phyloP scores from a whole-genome alignment of 2,113 vertebrate genomes.

The Elephantulus edwardii region DNA sequence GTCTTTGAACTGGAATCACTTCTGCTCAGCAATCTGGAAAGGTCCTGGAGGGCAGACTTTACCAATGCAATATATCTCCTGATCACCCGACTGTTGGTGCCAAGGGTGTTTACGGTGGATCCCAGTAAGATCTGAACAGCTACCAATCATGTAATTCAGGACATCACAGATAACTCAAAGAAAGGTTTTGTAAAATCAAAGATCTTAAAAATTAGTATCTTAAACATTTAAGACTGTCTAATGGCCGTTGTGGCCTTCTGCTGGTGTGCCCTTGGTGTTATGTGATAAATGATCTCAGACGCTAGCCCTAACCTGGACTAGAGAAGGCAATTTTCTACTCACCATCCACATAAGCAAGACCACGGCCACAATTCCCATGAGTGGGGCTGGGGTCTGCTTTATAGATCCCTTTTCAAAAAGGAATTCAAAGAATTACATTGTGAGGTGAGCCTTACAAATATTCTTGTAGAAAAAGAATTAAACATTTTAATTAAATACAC shows the following conservation, averaged over 20 bases:
- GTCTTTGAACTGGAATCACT: too few species aligned
- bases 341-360: background rate
- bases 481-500: too few species aligned
- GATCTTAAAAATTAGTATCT: background rate
- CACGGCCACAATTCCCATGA: background rate
- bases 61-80: too few species aligned
- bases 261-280: background rate
- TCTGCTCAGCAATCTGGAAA: too few species aligned
- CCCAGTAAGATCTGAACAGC: conserved; percentile 16
- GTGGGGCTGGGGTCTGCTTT: background rate
- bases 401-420: background rate
- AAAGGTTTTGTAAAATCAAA: background rate
- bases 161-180: conserved; percentile 26
- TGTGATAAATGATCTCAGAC: background rate
- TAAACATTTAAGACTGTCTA: background rate
- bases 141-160: conserved; percentile 2
- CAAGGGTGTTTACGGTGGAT: too few species aligned
- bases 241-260: background rate
- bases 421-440: background rate
- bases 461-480: conserved; percentile 10
- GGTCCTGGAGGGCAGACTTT: too few species aligned
- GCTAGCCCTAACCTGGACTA: background rate
- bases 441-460: background rate
- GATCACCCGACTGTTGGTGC: too few species aligned
- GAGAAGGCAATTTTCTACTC: background rate